phyloP scores from a whole-genome alignment of 53 echinoderm and acorn worm genomes.

The Paracentrotus lividus region DNA sequence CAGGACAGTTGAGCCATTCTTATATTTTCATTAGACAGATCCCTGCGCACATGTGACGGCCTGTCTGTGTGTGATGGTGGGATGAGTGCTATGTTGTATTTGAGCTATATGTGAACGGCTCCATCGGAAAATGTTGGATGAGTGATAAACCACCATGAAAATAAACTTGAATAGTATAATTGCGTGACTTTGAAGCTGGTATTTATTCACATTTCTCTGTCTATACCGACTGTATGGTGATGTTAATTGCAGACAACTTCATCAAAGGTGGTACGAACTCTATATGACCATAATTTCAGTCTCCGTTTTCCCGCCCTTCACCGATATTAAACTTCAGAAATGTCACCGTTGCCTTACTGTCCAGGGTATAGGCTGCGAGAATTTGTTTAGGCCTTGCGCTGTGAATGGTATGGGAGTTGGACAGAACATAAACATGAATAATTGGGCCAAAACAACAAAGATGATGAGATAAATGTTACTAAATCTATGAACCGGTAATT shows the following conservation, averaged over 20 bases:
- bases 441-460: conserved; percentile 67
- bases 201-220: background rate
- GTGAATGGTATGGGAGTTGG: background rate
- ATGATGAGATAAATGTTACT: conserved; percentile 56
- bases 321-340: background rate
- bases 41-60: background rate
- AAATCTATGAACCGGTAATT: conserved; percentile 48
- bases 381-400: background rate
- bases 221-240: background rate
- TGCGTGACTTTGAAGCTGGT: background rate
- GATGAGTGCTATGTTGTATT: background rate
- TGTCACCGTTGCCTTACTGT: background rate
- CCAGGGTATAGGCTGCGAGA: background rate
- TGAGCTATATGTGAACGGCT: background rate
- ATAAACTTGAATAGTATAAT: background rate
- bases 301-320: background rate
- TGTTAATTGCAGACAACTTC: background rate
- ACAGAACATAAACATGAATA: conserved; percentile 10
- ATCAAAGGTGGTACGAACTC: background rate
- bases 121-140: background rate
- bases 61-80: background rate
- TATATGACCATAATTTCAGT: background rate
- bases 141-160: conserved; percentile 18
- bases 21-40: background rate
- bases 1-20: conserved; percentile 15